Evolutionary conservation across 1,140 invertebrate genomes (phyloP).

Genomic region (Leguminivora glycinivorella): DNA sequence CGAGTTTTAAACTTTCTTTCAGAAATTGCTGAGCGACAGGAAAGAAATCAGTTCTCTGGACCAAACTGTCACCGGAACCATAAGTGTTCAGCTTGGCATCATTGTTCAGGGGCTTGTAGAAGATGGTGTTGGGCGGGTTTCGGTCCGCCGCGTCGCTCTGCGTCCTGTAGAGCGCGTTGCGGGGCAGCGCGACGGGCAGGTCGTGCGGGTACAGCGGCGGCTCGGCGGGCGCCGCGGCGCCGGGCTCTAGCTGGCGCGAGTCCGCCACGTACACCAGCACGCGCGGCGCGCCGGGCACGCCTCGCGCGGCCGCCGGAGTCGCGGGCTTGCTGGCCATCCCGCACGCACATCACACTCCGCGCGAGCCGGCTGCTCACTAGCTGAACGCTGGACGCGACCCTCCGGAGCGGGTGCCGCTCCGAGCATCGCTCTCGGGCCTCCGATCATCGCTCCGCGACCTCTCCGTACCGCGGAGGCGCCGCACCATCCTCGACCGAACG

Average conservation of each 20-base stretch:
- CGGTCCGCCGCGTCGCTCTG: conserved; percentile 50
- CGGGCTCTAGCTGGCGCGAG: conserved; percentile 71
- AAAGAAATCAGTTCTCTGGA: conserved; percentile 51
- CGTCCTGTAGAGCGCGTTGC: conserved; percentile 49
- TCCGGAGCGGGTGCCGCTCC: conserved; percentile 46
- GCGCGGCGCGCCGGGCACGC: conserved; percentile 68
- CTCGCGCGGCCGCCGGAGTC: conserved; percentile 71
- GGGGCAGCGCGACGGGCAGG: conserved; percentile 47
- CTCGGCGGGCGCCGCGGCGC: conserved; percentile 57
- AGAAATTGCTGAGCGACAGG: conserved; percentile 52
- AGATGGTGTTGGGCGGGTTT: conserved; percentile 43
- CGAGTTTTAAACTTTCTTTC: conserved; percentile 55
- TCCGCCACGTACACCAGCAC: conserved; percentile 74
- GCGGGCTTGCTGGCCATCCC: conserved; percentile 75
- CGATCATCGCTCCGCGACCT: conserved; percentile 62
- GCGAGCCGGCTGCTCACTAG: conserved; percentile 61
- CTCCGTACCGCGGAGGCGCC: conserved; percentile 43
- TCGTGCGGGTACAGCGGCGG: conserved; percentile 53
- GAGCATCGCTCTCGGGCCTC: conserved; percentile 61
- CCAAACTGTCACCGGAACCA: conserved; percentile 43
- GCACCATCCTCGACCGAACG: conserved; percentile 62
- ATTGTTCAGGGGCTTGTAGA: conserved; percentile 61
- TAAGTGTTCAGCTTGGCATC: conserved; percentile 52
- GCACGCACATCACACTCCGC: conserved; percentile 68
- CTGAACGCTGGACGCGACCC: conserved; percentile 59